Percentiles rank a stretch among this genome's conserved stretches.
Conservation (phyloP, 2,113 vertebrate species). For the Podarcis raffonei region DNA sequence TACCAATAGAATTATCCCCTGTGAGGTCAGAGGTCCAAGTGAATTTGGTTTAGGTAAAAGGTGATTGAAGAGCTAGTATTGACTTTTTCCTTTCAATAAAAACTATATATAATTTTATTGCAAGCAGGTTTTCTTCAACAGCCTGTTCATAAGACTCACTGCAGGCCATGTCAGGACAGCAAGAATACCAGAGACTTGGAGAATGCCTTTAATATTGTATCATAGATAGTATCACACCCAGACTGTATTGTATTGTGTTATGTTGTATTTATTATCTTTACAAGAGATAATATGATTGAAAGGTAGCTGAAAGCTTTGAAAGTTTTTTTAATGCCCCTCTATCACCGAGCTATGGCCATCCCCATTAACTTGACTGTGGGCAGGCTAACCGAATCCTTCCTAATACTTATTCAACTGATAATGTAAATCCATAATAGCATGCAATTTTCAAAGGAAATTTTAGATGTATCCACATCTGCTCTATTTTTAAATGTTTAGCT, state of each 20-base stretch:
- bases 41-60: background rate
- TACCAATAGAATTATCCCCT: background rate
- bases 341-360: background rate
- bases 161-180: background rate
- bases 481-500: background rate
- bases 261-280: too few species aligned
- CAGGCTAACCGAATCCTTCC: background rate
- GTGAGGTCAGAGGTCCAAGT: constrained; percentile 7
- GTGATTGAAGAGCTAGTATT: background rate
- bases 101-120: background rate
- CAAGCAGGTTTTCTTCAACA: background rate
- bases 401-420: background rate
- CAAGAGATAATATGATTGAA: too few species aligned
- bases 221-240: too few species aligned
- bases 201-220: background rate
- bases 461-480: background rate
- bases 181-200: background rate
- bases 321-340: too few species aligned
- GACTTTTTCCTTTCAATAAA: background rate
- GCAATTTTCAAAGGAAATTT: background rate
- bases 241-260: too few species aligned
- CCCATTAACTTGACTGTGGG: background rate
- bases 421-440: background rate
- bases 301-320: too few species aligned
- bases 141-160: background rate